Evolutionary conservation across 2,888 invertebrate genomes (phyloP).

Genomic region (Tuta absoluta): DNA sequence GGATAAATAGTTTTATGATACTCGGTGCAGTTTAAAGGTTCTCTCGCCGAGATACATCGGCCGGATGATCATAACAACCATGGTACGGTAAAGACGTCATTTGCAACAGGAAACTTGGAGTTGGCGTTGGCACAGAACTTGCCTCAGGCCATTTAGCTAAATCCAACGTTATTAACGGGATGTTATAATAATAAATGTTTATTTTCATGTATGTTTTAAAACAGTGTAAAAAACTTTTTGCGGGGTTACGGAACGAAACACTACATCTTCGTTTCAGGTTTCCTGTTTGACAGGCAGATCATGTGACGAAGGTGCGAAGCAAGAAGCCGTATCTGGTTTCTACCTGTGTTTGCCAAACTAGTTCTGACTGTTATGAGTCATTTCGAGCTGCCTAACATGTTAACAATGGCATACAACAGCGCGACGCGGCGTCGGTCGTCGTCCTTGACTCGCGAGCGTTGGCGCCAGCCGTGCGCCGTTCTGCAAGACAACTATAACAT

Average conservation of each 20-base stretch:
- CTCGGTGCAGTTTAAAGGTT: neutral
- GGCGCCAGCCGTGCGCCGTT: slow-evolving; percentile 51
- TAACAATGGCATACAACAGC: slow-evolving; percentile 40
- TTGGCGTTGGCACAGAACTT: slow-evolving; percentile 28
- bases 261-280: slow-evolving; percentile 23
- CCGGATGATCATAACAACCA: slow-evolving; percentile 16
- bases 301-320: slow-evolving; percentile 17
- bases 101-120: slow-evolving; percentile 27
- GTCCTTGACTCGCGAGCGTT: slow-evolving; percentile 63
- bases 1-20: neutral
- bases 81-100: slow-evolving; percentile 23
- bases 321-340: slow-evolving; percentile 19
- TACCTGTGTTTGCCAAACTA: slow-evolving; percentile 23
- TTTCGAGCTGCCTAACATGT: slow-evolving; percentile 21
- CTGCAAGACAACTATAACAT: slow-evolving; percentile 3
- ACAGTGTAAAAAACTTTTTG: slow-evolving; percentile 1
- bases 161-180: slow-evolving; percentile 11
- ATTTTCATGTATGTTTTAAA: neutral
- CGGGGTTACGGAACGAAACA: slow-evolving; percentile 3
- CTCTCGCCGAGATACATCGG: neutral
- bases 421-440: slow-evolving; percentile 44
- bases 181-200: neutral
- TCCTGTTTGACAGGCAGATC: slow-evolving; percentile 19
- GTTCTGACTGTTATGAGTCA: slow-evolving; percentile 21
- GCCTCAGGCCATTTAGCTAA: slow-evolving; percentile 18